Evolutionary conservation across 1,140 invertebrate genomes (phyloP).

Genomic region (Brachionus asplanchnoidis): DNA sequence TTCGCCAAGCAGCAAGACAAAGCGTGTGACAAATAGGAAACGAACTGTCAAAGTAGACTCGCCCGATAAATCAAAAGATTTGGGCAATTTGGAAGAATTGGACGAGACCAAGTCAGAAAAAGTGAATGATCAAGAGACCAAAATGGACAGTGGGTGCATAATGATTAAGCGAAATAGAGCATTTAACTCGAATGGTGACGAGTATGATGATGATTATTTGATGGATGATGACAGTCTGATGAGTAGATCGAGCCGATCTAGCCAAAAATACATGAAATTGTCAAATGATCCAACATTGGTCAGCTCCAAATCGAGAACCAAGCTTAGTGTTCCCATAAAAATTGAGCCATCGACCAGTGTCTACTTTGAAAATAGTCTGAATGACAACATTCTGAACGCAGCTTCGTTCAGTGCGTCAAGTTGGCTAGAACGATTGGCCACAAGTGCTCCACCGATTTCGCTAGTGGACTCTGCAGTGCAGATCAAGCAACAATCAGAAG

Average conservation of each 20-base stretch:
- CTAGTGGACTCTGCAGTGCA: background rate
- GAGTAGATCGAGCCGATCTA: slow-evolving; percentile 12
- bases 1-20: background rate
- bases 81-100: slow-evolving; percentile 33
- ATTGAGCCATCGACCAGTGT: slow-evolving; percentile 5
- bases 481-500: background rate
- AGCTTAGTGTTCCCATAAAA: background rate
- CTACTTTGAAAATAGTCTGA: slow-evolving; percentile 13
- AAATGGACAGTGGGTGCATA: background rate
- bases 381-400: background rate
- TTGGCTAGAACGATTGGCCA: background rate
- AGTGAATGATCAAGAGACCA: background rate
- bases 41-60: background rate
- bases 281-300: background rate
- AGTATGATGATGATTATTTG: background rate
- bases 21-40: background rate
- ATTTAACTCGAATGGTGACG: slow-evolving; percentile 15
- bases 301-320: background rate
- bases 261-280: slow-evolving; percentile 2
- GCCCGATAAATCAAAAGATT: background rate
- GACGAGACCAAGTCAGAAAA: background rate
- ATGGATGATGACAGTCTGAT: slow-evolving; percentile 13
- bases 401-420: background rate
- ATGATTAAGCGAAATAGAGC: slow-evolving; percentile 20
- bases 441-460: background rate